A percentile compares a stretch with the other conserved stretches of the same genome.
Conservation (phyloP, 2,797 vertebrate genomes). For the Pseudocheirus occidentalis region DNA sequence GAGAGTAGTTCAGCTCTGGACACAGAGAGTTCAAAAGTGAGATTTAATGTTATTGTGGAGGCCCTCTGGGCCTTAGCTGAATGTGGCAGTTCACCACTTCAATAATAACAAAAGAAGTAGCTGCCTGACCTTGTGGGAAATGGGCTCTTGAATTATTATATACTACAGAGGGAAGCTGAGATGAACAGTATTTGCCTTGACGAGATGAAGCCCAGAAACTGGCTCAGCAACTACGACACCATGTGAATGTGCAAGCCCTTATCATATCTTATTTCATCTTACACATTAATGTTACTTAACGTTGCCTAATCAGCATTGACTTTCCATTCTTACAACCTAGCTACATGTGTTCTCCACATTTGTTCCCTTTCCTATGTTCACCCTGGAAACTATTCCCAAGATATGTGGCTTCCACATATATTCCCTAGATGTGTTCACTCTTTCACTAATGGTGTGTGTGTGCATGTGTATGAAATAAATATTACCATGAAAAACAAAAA, state of each 20-base stretch:
- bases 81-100: not conserved
- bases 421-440: not conserved
- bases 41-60: not conserved
- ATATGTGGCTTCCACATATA: not conserved
- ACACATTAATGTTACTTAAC: not conserved
- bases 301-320: not conserved
- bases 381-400: not conserved
- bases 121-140: not conserved
- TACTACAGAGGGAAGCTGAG: not conserved
- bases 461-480: not conserved
- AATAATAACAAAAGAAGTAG: not conserved
- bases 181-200: not conserved
- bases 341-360: not conserved
- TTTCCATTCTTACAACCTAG: not conserved
- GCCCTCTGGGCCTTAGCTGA: not conserved
- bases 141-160: not conserved
- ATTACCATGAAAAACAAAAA: not conserved
- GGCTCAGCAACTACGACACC: not conserved
- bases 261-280: not conserved
- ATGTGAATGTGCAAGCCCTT: not conserved
- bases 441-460: not conserved
- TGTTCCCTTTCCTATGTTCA: not conserved
- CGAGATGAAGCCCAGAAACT: not conserved
- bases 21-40: not conserved
- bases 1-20: not conserved